phyloP scores from a whole-genome alignment of 2,113 vertebrate genomes.

The Pelusios castaneus region DNA sequence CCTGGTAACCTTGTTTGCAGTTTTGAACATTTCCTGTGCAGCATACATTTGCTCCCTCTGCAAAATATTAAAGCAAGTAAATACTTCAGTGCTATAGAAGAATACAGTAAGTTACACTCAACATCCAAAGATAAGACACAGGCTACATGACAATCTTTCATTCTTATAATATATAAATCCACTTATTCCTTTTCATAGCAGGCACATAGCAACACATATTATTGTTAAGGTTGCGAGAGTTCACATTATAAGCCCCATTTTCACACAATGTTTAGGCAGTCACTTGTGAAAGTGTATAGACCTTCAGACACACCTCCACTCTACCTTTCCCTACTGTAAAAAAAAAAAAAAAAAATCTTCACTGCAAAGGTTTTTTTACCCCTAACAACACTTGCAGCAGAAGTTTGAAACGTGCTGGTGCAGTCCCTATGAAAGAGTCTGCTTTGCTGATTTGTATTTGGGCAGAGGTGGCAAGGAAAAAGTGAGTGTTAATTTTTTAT shows the following conservation, averaged over 20 bases:
- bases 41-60: slow-evolving; percentile 98
- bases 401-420: neutral
- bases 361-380: neutral
- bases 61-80: neutral
- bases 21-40: slow-evolving; percentile 99
- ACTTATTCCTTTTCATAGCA: neutral
- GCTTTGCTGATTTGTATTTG: neutral
- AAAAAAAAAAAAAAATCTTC: neutral
- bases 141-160: neutral
- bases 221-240: neutral
- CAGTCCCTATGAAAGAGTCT: neutral
- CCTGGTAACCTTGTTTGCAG: slow-evolving; percentile 97
- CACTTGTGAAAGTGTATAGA: neutral
- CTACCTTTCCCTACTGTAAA: neutral
- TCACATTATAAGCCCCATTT: neutral
- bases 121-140: neutral
- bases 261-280: neutral
- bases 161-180: too few relatives aligned
- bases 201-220: neutral
- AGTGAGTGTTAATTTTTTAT: neutral
- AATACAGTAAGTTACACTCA: neutral
- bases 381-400: neutral
- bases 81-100: neutral
- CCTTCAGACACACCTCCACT: too few relatives aligned
- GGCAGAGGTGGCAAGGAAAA: neutral